Conservation (phyloP, 2,113 vertebrate genomes). For the Ailuropoda melanoleuca region DNA sequence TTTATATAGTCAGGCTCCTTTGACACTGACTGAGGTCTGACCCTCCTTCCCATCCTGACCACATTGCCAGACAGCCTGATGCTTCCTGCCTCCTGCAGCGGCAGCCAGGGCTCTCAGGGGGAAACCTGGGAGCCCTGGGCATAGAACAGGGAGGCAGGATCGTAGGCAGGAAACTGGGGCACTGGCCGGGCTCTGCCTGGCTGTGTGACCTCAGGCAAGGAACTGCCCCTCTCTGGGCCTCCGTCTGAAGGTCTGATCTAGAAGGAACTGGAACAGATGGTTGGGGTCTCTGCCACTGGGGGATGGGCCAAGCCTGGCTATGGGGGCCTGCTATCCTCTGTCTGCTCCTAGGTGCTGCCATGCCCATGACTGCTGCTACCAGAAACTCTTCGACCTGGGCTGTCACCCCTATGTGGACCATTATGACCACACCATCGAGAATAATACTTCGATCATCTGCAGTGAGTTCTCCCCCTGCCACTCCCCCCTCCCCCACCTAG, state of each 20-base stretch:
- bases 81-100: not conserved
- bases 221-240: not conserved
- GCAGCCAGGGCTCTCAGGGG: not conserved
- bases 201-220: not conserved
- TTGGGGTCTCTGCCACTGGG: not conserved
- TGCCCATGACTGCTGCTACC: slow-evolving; percentile 75
- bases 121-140: not conserved
- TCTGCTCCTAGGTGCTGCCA: slow-evolving; percentile 72
- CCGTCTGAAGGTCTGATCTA: not conserved
- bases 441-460: slow-evolving; percentile 6
- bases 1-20: rapidly evolving
- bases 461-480: slow-evolving; percentile 50
- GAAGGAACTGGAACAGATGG: not conserved
- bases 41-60: not conserved
- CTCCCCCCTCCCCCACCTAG: not conserved
- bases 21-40: not conserved
- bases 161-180: not conserved
- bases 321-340: not conserved
- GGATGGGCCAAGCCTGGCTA: not conserved
- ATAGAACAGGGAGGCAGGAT: not conserved
- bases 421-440: slow-evolving; percentile 57
- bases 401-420: slow-evolving; percentile 69
- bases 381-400: slow-evolving; percentile 68
- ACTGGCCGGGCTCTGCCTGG: not conserved
- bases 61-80: rapidly evolving